A percentile compares a stretch with the other conserved stretches of the same genome.
Evolutionary conservation across 1,140 invertebrate species (phyloP).

Genomic region (Paracyclopina nana): DNA sequence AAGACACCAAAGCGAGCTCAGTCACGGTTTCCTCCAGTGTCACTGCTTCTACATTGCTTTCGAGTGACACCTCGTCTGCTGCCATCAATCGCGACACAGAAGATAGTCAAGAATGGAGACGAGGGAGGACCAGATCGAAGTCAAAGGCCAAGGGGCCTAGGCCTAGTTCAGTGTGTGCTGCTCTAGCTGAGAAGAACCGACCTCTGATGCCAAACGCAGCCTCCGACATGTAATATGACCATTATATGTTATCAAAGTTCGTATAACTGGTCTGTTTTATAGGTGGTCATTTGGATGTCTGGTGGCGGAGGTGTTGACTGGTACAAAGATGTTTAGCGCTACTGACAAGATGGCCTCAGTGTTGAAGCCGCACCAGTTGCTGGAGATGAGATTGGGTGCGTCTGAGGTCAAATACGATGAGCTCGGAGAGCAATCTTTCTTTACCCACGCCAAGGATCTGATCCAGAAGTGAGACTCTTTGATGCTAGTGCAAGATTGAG

Average conservation of each 20-base stretch:
- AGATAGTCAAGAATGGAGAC: background rate
- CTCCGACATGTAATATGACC: background rate
- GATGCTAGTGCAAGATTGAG: background rate
- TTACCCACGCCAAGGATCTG: background rate
- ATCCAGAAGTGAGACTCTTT: background rate
- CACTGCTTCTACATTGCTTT: background rate
- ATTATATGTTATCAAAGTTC: background rate
- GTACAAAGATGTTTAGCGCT: background rate
- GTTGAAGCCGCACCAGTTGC: constrained; percentile 1
- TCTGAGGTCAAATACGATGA: constrained; percentile 3
- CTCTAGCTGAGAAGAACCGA: background rate
- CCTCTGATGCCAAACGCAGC: background rate
- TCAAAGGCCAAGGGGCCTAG: background rate
- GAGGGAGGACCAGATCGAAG: background rate
- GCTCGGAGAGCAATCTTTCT: background rate
- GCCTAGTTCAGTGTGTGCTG: background rate
- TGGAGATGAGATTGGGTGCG: constrained; percentile 8
- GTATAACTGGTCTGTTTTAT: background rate
- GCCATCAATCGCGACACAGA: background rate
- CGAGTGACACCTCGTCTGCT: background rate
- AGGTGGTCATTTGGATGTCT: constrained; percentile 14
- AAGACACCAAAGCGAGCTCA: background rate
- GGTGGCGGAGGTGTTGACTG: constrained; percentile 5
- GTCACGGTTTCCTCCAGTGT: background rate
- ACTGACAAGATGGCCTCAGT: constrained; percentile 1